Base-by-base conservation (phyloP, 92 coral and sea anemone species). In the Porites divaricata region DNA sequence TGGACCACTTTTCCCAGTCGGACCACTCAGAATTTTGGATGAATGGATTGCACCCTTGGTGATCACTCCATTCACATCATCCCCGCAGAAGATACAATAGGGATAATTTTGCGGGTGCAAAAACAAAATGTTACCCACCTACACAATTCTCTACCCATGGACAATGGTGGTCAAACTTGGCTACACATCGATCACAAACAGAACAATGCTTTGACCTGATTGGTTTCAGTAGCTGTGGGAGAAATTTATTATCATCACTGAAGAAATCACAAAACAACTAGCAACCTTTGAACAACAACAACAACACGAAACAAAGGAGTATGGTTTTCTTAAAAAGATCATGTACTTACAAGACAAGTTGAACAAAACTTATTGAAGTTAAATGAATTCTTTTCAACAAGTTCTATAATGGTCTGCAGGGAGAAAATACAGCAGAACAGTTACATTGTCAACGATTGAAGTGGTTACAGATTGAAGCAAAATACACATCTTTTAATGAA, bases 101-200 rank as follows among this genome's bases (percentile, higher is more conserved):
- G 4, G 4, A 35, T 35, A 35, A 35, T 35, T 35, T 35, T 35
- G 45, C 3, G 45, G 45, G 28, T n/a, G 48, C 9, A 11, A 8
- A 22, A 0, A 35, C 45, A 35, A 35, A 35, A 5, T 35, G 23
- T 22, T 71, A 53, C 93, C 87, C 89, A 95, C 98, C 98, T 69
- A 95, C 86, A 86, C 98, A 95, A 84, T 95, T 96, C 83, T 96
- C 99, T 26, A 96, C 95, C 99, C 99, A 96, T 2, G 99, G 99
- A 83, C 99, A 96, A 78, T 96, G 99, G 72, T 96, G 99, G 58
- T 96, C 99, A 96, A 96, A 94, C 81, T 90, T 92, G 49, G 99
- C 99, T 15, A 96, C 95, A 83, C 99, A 96, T 26, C 95, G 86
- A 81, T 96, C 94, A 92, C 99, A 96, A 49, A 90, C 94, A 28